Conservation (phyloP, 2,797 vertebrate genomes). For the Ceryle rudis region DNA sequence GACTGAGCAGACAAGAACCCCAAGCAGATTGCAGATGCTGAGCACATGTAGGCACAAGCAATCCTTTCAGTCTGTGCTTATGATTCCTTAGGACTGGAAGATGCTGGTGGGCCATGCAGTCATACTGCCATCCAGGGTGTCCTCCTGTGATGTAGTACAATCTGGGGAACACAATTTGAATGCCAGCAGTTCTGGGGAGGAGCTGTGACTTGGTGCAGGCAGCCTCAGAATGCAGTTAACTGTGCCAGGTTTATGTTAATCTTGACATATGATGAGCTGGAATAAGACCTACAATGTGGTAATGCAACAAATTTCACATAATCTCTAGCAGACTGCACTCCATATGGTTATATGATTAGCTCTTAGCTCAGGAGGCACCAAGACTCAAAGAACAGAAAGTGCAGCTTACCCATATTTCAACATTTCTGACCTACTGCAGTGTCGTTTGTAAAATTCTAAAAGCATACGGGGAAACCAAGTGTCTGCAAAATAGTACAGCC, state of each 20-base stretch:
- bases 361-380: background rate
- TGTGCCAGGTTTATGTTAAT: conserved; percentile 63
- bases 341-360: conserved; percentile 56
- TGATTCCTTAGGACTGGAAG: background rate
- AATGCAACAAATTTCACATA: conserved; percentile 53
- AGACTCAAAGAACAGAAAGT: background rate
- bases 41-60: background rate
- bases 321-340: conserved; percentile 46
- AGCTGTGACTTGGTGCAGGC: conserved; percentile 25
- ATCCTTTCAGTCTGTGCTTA: background rate
- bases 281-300: conserved; percentile 42
- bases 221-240: conserved; percentile 29
- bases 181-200: background rate
- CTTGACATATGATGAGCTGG: conserved; percentile 63
- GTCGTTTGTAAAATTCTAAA: background rate
- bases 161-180: background rate
- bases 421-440: background rate
- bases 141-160: background rate
- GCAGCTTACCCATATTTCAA: background rate
- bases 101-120: background rate
- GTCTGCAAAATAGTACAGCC: background rate
- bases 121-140: background rate
- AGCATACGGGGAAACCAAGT: background rate
- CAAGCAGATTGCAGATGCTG: conserved; percentile 4
- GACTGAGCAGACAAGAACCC: background rate